Evolutionary conservation across 2,797 vertebrate species (phyloP).

Genomic region (Gorsachius magnificus): DNA sequence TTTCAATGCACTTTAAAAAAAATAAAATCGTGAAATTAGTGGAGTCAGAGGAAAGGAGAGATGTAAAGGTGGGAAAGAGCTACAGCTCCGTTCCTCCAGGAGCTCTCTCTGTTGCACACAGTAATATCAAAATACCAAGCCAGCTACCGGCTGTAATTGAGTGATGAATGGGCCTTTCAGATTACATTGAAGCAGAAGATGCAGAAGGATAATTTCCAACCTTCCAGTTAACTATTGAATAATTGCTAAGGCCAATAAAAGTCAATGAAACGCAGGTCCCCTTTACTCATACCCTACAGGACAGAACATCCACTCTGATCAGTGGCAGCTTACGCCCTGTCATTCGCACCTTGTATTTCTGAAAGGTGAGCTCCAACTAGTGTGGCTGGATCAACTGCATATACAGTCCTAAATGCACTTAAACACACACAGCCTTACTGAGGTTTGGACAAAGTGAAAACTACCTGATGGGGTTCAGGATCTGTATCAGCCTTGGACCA

Average conservation of each 20-base stretch:
- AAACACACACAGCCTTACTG: background rate
- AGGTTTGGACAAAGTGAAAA: background rate
- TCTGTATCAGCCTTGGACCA: background rate
- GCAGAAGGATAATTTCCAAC: constrained; percentile 40
- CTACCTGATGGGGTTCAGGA: background rate
- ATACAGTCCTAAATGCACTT: background rate
- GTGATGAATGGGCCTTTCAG: constrained; percentile 82
- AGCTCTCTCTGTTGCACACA: constrained; percentile 67
- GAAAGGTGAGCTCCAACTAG: background rate
- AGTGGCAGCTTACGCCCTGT: rapidly evolving
- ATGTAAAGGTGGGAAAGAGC: background rate
- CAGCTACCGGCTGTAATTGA: constrained; percentile 80
- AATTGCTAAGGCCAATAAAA: background rate
- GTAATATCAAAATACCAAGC: constrained; percentile 77
- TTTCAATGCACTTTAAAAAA: constrained; percentile 48
- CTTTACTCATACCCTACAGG: background rate
- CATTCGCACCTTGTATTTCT: background rate
- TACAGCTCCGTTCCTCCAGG: constrained; percentile 65
- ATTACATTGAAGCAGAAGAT: constrained; percentile 36
- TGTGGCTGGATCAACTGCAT: background rate
- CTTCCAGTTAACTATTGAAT: background rate
- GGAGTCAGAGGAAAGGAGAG: constrained; percentile 10
- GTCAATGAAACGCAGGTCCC: background rate
- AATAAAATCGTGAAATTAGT: constrained; percentile 53
- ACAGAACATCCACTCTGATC: background rate